Evolutionary conservation across 2,888 invertebrate genomes (phyloP).

Genomic region (Apodemia duryi): DNA sequence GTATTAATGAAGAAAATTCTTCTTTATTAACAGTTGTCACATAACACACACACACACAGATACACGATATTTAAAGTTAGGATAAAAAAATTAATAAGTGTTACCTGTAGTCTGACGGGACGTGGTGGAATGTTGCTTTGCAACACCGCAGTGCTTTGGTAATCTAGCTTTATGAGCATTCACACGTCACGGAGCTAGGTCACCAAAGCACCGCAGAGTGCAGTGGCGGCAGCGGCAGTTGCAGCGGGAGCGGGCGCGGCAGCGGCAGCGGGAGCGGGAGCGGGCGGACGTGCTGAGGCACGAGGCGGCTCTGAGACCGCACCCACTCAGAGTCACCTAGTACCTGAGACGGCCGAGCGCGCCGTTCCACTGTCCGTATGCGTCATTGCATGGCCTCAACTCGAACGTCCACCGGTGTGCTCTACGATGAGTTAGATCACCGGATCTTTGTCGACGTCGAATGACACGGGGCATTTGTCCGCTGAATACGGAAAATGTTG

Average conservation of each 20-base stretch:
- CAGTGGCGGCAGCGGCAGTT: constrained; percentile 28
- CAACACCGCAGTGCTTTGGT: constrained; percentile 88
- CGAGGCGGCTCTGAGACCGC: constrained; percentile 75
- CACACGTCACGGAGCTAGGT: constrained; percentile 91
- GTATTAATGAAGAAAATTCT: no score
- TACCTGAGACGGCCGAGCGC: constrained; percentile 82
- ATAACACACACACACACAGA: no score
- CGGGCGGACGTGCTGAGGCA: constrained; percentile 62
- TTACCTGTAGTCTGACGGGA: no score
- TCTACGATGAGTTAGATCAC: no score
- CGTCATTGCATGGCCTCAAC: no score
- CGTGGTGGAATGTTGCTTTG: constrained; percentile 28
- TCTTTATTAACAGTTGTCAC: no score
- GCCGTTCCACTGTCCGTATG: no score
- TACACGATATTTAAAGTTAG: no score
- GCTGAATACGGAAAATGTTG: no score
- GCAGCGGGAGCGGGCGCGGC: constrained; percentile 16
- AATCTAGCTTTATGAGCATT: constrained; percentile 95
- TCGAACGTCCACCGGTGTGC: background rate
- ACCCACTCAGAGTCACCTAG: constrained; percentile 91
- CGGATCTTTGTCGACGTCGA: no score
- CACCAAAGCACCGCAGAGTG: constrained; percentile 88
- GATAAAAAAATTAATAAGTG: no score
- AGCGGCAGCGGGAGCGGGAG: constrained; percentile 17
- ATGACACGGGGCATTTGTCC: no score